phyloP scores from a whole-genome alignment of 2,797 vertebrate species.

The Melanotaenia maccullochi region DNA sequence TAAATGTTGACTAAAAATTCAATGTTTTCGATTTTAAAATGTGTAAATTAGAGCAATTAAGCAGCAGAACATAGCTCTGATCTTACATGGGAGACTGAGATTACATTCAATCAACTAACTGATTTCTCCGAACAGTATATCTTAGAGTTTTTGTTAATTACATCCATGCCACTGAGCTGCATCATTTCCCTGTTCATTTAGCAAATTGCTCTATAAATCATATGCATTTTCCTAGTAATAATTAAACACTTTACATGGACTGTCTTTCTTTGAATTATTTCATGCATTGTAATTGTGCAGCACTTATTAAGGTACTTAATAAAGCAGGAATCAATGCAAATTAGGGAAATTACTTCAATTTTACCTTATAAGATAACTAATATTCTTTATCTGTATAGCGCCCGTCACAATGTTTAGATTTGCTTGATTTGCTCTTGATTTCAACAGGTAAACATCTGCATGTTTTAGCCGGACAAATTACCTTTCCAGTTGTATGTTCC shows the following conservation, averaged over 20 bases:
- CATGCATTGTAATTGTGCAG: not conserved
- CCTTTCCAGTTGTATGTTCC: constrained; percentile 99
- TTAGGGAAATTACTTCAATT: not conserved
- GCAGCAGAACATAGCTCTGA: constrained; percentile 22
- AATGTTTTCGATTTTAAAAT: not conserved
- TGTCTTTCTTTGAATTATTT: not conserved
- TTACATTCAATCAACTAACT: constrained; percentile 20
- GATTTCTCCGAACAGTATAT: constrained; percentile 19
- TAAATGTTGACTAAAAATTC: not conserved
- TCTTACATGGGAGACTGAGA: constrained; percentile 4
- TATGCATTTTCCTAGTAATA: constrained; percentile 5
- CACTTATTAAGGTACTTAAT: not conserved
- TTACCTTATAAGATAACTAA: not conserved
- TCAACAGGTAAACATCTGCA: not conserved
- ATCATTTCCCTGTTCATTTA: constrained; percentile 52
- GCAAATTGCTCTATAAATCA: constrained; percentile 57
- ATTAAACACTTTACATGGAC: constrained; percentile 12
- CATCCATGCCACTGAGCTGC: constrained; percentile 20
- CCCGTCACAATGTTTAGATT: not conserved
- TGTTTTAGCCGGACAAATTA: constrained; percentile 62
- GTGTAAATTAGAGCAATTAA: constrained; percentile 1
- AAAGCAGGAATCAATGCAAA: not conserved
- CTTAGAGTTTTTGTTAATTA: constrained; percentile 46
- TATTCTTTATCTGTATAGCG: not conserved
- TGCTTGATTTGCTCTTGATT: not conserved